Percentiles rank a stretch among this genome's conserved stretches.
Evolutionary conservation across 2,113 vertebrate genomes (phyloP).

Genomic region (Rhinopomastus cyanomelas): DNA sequence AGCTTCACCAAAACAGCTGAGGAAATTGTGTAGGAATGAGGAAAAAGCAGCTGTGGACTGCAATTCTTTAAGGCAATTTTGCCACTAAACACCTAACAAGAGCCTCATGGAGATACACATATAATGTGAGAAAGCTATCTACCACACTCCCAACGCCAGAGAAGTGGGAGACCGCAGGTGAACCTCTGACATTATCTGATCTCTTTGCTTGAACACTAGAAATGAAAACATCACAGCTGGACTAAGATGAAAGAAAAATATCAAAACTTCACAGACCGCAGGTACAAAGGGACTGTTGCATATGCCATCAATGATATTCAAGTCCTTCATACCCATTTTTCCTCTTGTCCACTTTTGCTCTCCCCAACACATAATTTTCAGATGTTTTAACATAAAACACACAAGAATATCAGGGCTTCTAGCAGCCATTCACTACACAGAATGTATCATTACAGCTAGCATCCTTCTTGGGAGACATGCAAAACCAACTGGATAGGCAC

Average conservation of each 20-base stretch:
- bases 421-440: not conserved
- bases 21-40: not conserved
- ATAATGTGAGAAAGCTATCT: not conserved
- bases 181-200: not conserved
- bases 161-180: not conserved
- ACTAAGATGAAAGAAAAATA: not conserved
- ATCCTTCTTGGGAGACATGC: not conserved
- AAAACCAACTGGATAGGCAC: not conserved
- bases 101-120: not conserved
- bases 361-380: not conserved
- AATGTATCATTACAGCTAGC: not conserved
- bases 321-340: not conserved
- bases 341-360: not conserved
- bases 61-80: not conserved
- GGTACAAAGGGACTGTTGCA: not conserved
- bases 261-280: not conserved
- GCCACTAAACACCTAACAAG: not conserved
- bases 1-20: not conserved
- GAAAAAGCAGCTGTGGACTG: not conserved
- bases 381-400: not conserved
- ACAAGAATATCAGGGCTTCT: not conserved
- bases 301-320: fast-evolving
- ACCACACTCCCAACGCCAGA: not conserved
- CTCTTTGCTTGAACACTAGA: not conserved
- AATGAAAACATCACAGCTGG: not conserved